phyloP scores from a whole-genome alignment of 2,797 vertebrate genomes.

The Sparus aurata region DNA sequence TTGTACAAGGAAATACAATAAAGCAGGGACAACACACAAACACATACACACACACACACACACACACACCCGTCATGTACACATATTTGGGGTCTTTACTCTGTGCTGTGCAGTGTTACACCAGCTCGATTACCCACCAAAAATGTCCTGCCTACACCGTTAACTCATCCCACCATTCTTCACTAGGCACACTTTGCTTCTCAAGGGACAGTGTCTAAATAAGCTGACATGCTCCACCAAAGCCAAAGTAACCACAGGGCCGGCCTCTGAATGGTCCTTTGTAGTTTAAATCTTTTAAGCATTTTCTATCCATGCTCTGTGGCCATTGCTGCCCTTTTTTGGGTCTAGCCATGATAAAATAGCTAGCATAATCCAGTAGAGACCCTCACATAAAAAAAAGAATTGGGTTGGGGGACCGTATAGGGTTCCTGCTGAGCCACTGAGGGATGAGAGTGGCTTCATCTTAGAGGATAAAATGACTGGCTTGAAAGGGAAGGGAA shows the following conservation, averaged over 20 bases:
- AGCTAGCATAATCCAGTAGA: slow-evolving; percentile 36
- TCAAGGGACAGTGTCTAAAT: slow-evolving; percentile 27
- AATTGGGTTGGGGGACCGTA: slow-evolving; percentile 21
- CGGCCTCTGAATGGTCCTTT: slow-evolving; percentile 21
- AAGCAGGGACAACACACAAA: slow-evolving; percentile 8
- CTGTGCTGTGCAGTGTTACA: slow-evolving; percentile 20
- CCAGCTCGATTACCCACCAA: neutral
- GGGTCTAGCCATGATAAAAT: slow-evolving; percentile 27
- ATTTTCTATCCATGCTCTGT: slow-evolving; percentile 25
- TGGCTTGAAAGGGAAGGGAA: slow-evolving; percentile 30
- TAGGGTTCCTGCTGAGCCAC: slow-evolving; percentile 35
- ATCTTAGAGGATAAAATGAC: slow-evolving; percentile 42
- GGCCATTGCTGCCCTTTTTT: slow-evolving; percentile 17
- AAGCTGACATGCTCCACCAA: slow-evolving; percentile 33
- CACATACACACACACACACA: slow-evolving; percentile 10
- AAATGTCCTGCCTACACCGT: slow-evolving; percentile 6
- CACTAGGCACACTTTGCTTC: slow-evolving; percentile 24
- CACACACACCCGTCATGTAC: slow-evolving; percentile 1
- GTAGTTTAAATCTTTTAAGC: slow-evolving; percentile 37
- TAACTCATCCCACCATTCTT: slow-evolving; percentile 1
- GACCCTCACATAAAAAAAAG: slow-evolving; percentile 15
- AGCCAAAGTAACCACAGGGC: slow-evolving; percentile 23
- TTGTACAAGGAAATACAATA: neutral
- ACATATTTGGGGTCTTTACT: slow-evolving; percentile 7
- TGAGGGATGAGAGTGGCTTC: slow-evolving; percentile 39